Percentiles rank a stretch among this genome's conserved stretches.
Conservation (phyloP, 2,113 vertebrate species). For the Rhipidura dahli region DNA sequence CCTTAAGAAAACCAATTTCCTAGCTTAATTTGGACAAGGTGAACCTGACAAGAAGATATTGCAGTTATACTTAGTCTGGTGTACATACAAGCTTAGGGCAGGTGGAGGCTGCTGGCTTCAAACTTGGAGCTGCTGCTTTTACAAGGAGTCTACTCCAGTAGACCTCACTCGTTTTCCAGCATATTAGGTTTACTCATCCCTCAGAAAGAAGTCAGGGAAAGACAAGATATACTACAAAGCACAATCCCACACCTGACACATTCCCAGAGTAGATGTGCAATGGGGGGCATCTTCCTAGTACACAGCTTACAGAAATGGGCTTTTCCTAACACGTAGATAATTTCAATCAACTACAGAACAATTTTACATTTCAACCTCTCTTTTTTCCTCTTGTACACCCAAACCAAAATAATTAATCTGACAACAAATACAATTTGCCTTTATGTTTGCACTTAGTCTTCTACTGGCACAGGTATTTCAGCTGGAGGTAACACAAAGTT, state of each 20-base stretch:
- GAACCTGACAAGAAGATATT: not conserved
- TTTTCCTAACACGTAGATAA: not conserved
- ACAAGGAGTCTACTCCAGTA: not conserved
- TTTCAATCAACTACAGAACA: not conserved
- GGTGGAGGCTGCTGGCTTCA: not conserved
- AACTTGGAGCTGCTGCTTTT: not conserved
- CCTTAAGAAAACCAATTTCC: conserved; percentile 35
- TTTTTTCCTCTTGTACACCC: not conserved
- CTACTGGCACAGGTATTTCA: not conserved
- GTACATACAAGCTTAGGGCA: not conserved
- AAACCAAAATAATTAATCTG: not conserved
- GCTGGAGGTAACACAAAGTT: not conserved
- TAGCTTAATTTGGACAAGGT: not conserved
- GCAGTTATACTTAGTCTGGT: not conserved
- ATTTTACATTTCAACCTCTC: not conserved
- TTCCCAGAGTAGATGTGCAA: not conserved
- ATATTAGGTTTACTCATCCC: not conserved
- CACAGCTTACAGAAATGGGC: not conserved
- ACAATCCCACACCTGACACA: not conserved
- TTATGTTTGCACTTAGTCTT: not conserved
- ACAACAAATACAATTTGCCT: not conserved
- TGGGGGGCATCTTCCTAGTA: not conserved
- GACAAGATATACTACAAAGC: not conserved
- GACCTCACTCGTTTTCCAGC: not conserved
- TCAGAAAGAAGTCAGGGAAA: not conserved